Conservation (phyloP, 2,113 vertebrate genomes). For the Ellobius talpinus region DNA sequence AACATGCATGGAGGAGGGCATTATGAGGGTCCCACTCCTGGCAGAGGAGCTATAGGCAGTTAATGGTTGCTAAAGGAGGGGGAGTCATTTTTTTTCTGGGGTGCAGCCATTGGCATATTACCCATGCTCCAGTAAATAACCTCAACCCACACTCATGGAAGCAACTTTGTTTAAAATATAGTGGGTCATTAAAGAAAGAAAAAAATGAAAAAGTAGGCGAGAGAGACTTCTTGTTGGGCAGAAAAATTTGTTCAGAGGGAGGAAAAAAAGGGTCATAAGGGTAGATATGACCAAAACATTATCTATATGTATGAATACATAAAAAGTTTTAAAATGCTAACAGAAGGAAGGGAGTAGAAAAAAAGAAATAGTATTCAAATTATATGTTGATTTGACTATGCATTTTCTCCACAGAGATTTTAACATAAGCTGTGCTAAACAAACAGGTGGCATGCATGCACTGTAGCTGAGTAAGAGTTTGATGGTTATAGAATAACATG, state of each 20-base stretch:
- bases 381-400: slow-evolving; percentile 36
- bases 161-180: background rate
- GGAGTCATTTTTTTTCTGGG: background rate
- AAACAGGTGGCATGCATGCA: background rate
- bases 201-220: background rate
- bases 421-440: slow-evolving; percentile 45
- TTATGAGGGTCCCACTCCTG: background rate
- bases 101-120: too few relatives aligned
- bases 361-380: background rate
- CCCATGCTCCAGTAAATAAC: background rate
- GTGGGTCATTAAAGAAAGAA: background rate
- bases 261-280: too few relatives aligned
- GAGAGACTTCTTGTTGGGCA: background rate
- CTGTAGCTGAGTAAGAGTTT: slow-evolving; percentile 29
- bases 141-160: background rate
- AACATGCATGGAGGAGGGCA: background rate
- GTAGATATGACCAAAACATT: background rate
- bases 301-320: background rate
- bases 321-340: background rate
- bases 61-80: background rate
- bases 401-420: slow-evolving; percentile 39
- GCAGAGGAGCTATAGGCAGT: background rate
- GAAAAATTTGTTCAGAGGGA: background rate
- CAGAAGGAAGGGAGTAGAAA: background rate
- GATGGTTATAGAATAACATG: background rate